Conservation (phyloP, 2,888 invertebrate genomes). For the Drosophila macrospina region DNA sequence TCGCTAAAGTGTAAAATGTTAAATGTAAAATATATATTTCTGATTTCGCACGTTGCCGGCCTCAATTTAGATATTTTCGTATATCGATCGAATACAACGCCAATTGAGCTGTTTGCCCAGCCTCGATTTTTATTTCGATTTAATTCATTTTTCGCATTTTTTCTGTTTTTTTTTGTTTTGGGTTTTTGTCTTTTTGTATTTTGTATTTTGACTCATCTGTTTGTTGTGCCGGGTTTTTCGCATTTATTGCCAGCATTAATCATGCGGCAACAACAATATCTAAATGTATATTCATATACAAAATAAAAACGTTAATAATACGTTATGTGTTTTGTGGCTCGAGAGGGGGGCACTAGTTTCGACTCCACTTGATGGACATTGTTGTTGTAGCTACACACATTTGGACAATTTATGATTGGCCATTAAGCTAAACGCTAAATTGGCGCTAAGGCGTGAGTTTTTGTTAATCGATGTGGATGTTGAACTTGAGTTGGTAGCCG, state of each 20-base stretch:
- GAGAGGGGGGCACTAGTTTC: conserved; percentile 39
- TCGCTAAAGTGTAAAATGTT: conserved; percentile 54
- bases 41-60: conserved; percentile 70
- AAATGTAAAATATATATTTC: too few species aligned
- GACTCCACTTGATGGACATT: conserved; percentile 47
- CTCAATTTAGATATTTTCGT: conserved; percentile 35
- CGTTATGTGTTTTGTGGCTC: conserved; percentile 28
- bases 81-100: conserved; percentile 64
- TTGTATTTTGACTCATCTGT: conserved; percentile 70
- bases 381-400: conserved; percentile 33
- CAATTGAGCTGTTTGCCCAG: conserved; percentile 61
- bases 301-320: conserved; percentile 60
- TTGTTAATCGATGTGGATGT: conserved; percentile 60
- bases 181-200: not conserved
- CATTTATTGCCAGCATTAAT: conserved; percentile 74
- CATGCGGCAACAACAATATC: conserved; percentile 50
- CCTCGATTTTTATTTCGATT: conserved; percentile 45
- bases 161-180: conserved; percentile 5
- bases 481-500: conserved; percentile 46
- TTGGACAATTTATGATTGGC: conserved; percentile 72
- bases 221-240: conserved; percentile 62
- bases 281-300: conserved; percentile 3
- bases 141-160: conserved; percentile 6
- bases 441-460: conserved; percentile 73
- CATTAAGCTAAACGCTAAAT: conserved; percentile 76